These are phyloP conservation scores for Cantharis rustica DNA, from an alignment of 2,888 invertebrate species.

Conservation along the genomic window DNA sequence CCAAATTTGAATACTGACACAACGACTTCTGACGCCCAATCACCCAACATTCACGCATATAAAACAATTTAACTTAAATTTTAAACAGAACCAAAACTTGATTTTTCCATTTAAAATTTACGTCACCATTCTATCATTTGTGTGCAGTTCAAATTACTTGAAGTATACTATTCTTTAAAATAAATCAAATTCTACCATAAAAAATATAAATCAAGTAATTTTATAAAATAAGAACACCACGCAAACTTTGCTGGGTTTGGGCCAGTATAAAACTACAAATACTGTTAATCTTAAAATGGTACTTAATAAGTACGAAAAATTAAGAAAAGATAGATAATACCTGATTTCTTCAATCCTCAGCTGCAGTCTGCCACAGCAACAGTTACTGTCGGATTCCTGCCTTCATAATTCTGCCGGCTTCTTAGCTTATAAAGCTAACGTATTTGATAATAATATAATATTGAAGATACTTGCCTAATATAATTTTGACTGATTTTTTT, in stretches of 20 bases:
- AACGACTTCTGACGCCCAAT: conserved; percentile 44
- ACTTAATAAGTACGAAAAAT: conserved; percentile 55
- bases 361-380: conserved; percentile 45
- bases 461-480: conserved; percentile 36
- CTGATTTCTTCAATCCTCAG: conserved; percentile 58
- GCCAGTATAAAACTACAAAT: conserved; percentile 35
- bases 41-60: conserved; percentile 42
- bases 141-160: background rate
- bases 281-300: conserved; percentile 34
- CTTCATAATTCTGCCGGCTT: conserved; percentile 37
- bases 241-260: conserved; percentile 29
- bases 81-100: conserved; percentile 23
- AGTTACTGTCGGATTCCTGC: conserved; percentile 29
- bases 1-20: conserved; percentile 53
- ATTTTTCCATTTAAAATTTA: background rate
- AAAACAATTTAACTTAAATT: conserved; percentile 20
- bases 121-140: background rate
- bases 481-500: conserved; percentile 12
- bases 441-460: conserved; percentile 42
- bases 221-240: conserved; percentile 7
- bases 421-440: conserved; percentile 44
- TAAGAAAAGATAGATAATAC: conserved; percentile 65
- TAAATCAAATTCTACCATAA: background rate
- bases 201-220: conserved; percentile 3
- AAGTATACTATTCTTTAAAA: background rate